Evolutionary conservation across 64 coral and sea anemone species (phyloP), one percentile per base, ranked within the genome.

Genomic region (Trachythela sp.): DNA sequence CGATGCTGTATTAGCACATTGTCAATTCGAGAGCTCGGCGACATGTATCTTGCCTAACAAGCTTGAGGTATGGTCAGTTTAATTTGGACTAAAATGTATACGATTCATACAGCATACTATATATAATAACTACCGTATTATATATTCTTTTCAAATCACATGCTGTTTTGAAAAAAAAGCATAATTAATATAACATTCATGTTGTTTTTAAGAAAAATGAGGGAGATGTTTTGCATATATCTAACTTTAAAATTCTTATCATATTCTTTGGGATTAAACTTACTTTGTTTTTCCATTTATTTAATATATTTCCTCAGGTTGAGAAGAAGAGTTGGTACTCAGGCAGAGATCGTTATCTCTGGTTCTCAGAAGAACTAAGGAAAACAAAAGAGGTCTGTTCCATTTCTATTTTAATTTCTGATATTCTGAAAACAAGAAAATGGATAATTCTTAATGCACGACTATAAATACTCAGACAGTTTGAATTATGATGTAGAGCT

Each of bases 361-460:
- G 75, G 75, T 80, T 80, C 37, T 80, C 75, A 37, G 75, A 80
- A 80, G 75, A 80, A 37, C 75, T 80, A 17, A 36, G 20, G 20
- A 80, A 80, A 80, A 34, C 75, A 15, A 39, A 80, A 30, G 20
- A 80, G 75, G 75, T 80, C 10, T 29, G 75, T 52, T 52, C 22
- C 13, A 52, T 52, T 11, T 52, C 49, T 15, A 15, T 52, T 1
- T 52, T 52, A 11, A 15, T 15, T 52, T 20, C 49, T 52, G 22
- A 52, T 15, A 20, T 20, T 52, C 22, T 11, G 22, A 11, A 2
- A 52, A 2, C 1, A 52, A 11, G 49, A 15, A 11, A 52, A 52
- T 52, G n/a, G n/a, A n/a, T n/a, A n/a, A n/a, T n/a, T n/a, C n/a
- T n/a, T n/a, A n/a, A n/a, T n/a, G n/a, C n/a, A n/a, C n/a, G n/a